Conservation (phyloP, 2,113 vertebrate genomes). For the Archilochus colubris region DNA sequence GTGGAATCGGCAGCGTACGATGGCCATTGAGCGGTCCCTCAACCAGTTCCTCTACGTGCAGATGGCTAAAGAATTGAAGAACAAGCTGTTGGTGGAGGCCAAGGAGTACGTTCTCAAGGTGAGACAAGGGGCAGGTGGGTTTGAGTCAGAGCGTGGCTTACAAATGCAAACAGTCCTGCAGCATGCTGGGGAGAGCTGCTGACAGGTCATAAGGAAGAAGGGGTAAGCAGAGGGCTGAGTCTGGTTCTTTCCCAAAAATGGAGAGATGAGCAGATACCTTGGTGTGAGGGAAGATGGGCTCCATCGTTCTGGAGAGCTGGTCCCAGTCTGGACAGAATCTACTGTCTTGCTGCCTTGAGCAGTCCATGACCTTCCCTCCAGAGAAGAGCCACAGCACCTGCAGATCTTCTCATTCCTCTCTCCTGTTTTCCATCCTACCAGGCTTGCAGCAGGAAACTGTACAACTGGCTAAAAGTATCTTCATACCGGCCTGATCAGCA, state of each 20-base stretch:
- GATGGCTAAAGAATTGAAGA: slow-evolving; percentile 98
- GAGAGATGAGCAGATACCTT: background rate
- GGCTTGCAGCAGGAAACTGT: slow-evolving; percentile 94
- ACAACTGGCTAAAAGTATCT: slow-evolving; percentile 95
- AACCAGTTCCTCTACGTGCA: slow-evolving; percentile 96
- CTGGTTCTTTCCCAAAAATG: background rate
- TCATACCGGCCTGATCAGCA: slow-evolving; percentile 95
- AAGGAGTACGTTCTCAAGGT: slow-evolving; percentile 97
- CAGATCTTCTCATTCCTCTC: background rate
- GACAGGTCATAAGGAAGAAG: background rate
- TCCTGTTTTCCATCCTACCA: slow-evolving; percentile 32
- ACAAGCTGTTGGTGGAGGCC: slow-evolving; percentile 92
- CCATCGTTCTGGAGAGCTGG: background rate
- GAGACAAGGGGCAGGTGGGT: background rate
- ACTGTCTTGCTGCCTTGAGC: background rate
- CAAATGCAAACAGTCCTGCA: background rate
- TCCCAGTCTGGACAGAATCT: background rate
- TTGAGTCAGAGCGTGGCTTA: background rate
- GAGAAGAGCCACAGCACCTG: background rate
- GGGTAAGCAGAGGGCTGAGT: background rate
- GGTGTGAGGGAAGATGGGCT: background rate
- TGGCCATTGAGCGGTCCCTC: slow-evolving; percentile 92
- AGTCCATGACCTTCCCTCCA: background rate
- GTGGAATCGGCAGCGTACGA: slow-evolving; percentile 95
- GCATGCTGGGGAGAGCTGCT: background rate